phyloP scores from a whole-genome alignment of 2,888 invertebrate genomes.

The Eupithecia centaureata region DNA sequence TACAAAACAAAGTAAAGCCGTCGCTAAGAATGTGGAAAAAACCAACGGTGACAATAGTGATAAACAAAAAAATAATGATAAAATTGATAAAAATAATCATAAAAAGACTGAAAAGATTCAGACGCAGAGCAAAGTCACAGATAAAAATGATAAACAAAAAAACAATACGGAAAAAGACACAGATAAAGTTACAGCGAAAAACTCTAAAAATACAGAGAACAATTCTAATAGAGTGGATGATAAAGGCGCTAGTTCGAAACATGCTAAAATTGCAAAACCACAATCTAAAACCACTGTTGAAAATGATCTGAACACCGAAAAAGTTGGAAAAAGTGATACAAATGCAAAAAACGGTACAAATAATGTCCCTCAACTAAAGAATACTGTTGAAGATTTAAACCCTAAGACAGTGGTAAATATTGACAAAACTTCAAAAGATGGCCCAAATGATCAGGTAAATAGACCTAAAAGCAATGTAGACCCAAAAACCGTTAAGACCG shows the following conservation, averaged over 20 bases:
- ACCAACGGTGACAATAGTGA: background rate
- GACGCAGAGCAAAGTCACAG: background rate
- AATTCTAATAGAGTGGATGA: background rate
- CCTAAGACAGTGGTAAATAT: background rate
- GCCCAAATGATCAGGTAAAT: background rate
- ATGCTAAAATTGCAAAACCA: background rate
- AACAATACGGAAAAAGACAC: background rate
- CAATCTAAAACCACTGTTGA: background rate
- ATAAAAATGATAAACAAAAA: background rate
- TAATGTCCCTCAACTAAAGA: background rate
- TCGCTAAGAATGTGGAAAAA: background rate
- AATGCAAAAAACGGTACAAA: background rate
- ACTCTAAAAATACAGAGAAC: background rate
- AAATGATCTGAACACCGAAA: background rate
- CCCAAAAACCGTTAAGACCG: background rate
- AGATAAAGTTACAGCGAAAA: background rate
- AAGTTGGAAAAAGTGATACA: background rate
- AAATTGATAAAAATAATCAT: background rate
- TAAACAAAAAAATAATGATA: slow-evolving; percentile 11
- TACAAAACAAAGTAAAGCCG: background rate
- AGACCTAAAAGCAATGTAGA: background rate
- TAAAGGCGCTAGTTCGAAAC: background rate
- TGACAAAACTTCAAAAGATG: background rate
- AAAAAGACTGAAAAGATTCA: background rate
- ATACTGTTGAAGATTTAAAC: background rate